These are phyloP conservation scores for Proteles cristata DNA, from an alignment of 2,113 vertebrate species.

Conservation along the genomic window DNA sequence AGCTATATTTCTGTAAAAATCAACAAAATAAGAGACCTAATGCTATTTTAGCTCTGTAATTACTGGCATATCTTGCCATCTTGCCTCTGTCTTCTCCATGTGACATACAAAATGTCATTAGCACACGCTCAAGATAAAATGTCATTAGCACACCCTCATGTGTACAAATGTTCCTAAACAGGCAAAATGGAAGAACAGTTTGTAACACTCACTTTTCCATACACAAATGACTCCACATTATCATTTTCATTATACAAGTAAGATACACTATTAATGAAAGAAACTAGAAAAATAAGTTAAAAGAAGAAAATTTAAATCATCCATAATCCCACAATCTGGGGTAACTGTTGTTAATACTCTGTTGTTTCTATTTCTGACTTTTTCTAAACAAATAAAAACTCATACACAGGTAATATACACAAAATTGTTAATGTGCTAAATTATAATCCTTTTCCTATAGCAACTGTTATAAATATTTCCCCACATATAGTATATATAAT, in stretches of 20 bases:
- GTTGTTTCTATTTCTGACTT: neutral
- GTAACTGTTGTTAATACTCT: neutral
- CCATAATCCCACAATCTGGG: neutral
- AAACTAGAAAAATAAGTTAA: neutral
- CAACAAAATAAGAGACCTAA: neutral
- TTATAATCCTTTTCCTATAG: neutral
- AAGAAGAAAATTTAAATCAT: constrained; percentile 30
- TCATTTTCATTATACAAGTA: neutral
- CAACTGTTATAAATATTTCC: neutral
- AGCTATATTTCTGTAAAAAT: neutral
- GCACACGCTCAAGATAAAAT: neutral
- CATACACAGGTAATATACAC: neutral
- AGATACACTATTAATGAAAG: neutral
- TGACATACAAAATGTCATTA: neutral
- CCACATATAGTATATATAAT: neutral
- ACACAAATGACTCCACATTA: neutral
- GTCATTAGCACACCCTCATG: neutral
- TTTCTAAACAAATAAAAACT: constrained; percentile 16
- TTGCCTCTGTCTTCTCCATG: neutral
- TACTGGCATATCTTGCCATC: neutral
- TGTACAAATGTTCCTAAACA: neutral
- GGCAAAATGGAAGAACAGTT: neutral
- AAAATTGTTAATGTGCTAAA: neutral
- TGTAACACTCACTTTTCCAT: neutral
- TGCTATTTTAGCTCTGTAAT: neutral